Evolutionary conservation across 1,140 invertebrate genomes (phyloP).

Genomic region (Drosophila obscura): DNA sequence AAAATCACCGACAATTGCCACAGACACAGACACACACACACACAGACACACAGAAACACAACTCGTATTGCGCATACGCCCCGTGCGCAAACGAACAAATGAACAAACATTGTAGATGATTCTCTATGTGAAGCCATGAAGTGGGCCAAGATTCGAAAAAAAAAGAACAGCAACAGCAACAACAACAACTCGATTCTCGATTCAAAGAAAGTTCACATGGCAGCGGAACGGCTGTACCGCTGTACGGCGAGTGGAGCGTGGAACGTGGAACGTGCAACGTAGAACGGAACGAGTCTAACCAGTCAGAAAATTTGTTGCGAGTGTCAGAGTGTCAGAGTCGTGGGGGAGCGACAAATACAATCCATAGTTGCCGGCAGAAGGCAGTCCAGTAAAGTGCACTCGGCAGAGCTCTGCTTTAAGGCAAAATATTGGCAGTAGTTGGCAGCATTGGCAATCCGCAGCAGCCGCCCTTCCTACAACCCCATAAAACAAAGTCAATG

Average conservation of each 20-base stretch:
- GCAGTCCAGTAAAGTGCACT: too few species aligned
- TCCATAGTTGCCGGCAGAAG: too few species aligned
- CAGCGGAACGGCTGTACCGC: background rate
- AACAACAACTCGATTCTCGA: conserved; percentile 35
- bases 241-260: too few species aligned
- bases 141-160: conserved; percentile 44
- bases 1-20: conserved; percentile 31
- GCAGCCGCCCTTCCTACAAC: too few species aligned
- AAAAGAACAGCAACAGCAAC: conserved; percentile 1
- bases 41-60: background rate
- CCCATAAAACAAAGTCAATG: too few species aligned
- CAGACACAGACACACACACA: background rate
- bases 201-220: conserved; percentile 40
- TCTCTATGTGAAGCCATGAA: conserved; percentile 23
- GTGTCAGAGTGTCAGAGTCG: too few species aligned
- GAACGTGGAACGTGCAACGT: too few species aligned
- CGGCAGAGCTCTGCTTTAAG: too few species aligned
- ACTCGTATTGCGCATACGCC: conserved; percentile 61
- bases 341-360: too few species aligned
- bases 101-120: background rate
- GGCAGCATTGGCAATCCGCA: too few species aligned
- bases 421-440: too few species aligned
- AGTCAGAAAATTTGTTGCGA: conserved; percentile 22
- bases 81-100: conserved; percentile 10
- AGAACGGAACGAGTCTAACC: conserved; percentile 64